Evolutionary conservation across 2,797 vertebrate species (phyloP), one percentile per base, ranked within the genome.

Genomic region (Huso huso): DNA sequence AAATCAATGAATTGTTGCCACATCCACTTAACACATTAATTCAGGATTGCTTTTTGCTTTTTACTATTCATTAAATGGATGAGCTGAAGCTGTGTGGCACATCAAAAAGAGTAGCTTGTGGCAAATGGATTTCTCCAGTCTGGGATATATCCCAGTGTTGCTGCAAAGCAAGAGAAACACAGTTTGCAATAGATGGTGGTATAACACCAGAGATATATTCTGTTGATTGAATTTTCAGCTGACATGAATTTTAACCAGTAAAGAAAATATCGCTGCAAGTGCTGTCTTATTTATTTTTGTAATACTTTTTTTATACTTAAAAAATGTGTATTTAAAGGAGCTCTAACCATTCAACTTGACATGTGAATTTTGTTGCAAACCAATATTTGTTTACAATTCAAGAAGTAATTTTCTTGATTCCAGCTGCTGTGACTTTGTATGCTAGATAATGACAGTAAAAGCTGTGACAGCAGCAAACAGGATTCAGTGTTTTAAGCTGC

Each of bases 191-290:
- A 58, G 49, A 9, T 68, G 62, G 53, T 13, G 55, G 10, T 58
- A 6, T 0, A 8, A 13, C 18, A 61, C 68, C 18, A 8, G 67
- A 68, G 62, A 67, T 72, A 13, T 69, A 59, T 69, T 52, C 62
- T 7, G 0, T n/a, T 71, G 65, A 61, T 65, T 66, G 58, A 49
- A 59, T 72, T 68, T 69, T 50, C 52, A 68, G 6, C 37, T 72
- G 53, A 48, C 8, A 63, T 48, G 70, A 74, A 68, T 66, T 53
- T 15, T 68, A 65, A 18, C 18, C 18, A 18, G 18, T 18, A 18
- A 63, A 8, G 18, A 49, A 48, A 66, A 66, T 48, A 48, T 10
- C 15, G 7, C 48, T n/a, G 11, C 52, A 57, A n/a, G 3, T 12
- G 10, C 8, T n/a, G 18, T 18, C 18, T 18, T 18, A 18, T 18